Evolutionary conservation across 1,140 invertebrate species (phyloP), one percentile per base, ranked within the genome.

Genomic region (Brachionus rubens): DNA sequence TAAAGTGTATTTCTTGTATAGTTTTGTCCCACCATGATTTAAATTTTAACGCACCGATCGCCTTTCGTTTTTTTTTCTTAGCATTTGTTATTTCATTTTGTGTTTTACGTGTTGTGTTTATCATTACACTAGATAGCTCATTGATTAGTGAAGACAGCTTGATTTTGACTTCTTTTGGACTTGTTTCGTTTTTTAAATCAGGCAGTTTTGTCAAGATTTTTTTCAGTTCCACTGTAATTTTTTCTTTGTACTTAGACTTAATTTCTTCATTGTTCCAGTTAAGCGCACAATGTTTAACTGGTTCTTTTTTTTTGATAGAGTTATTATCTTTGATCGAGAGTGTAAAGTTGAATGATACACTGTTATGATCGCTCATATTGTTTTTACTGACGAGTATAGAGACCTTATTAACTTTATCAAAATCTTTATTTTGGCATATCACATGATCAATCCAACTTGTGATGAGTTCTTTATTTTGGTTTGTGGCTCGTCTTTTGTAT

Each of bases 381-480:
- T 54, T 21, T 54, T 26, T 54, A 24, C 24, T 54, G 21, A 12
- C 26, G 14, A 14, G 14, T 12, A 7, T 54, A 10, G 14, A 26
- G 12, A 12, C 26, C 19, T 24, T 26, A 26, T 36, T 3, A 9
- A 36, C n/a, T n/a, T n/a, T 36, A 36, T 36, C 9, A 5, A 36
- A 36, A 36, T 36, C 9, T 36, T 36, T 9, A 36, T 36, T 9
- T 5, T 36, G 33, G 3, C 4, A 5, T 5, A 36, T 36, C 3
- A 54, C 50, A 54, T 54, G 50, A 26, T 54, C 50, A 26, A 54
- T 54, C 50, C 50, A 54, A 54, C 50, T 54, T 21, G 14, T 54
- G 14, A 54, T 54, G n/a, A n/a, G n/a, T n/a, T n/a, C n/a, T 12
- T 21, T 26, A 19, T 12, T 54, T 26, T 28, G 14, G 14, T 54